phyloP scores from a whole-genome alignment of 2,113 vertebrate species.

The Lucifuga dentata region DNA sequence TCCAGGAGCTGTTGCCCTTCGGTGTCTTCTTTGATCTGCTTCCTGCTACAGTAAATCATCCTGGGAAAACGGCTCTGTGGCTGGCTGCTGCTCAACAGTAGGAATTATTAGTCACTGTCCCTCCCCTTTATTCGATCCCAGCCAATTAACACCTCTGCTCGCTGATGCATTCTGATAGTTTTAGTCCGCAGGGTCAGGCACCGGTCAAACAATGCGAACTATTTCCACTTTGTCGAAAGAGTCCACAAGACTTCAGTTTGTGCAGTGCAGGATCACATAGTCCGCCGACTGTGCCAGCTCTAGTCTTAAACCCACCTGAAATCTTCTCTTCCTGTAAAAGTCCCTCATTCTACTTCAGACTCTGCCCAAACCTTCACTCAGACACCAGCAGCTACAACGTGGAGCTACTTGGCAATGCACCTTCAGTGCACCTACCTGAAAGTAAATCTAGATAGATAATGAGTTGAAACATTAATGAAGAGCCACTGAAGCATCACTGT shows the following conservation, averaged over 20 bases:
- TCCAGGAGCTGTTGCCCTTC: slow-evolving; percentile 18
- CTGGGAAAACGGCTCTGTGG: slow-evolving; percentile 71
- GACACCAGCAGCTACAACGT: slow-evolving; percentile 13
- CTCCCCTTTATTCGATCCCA: slow-evolving; percentile 54
- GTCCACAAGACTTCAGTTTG: too few species aligned
- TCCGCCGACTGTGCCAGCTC: slow-evolving; percentile 17
- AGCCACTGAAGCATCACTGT: slow-evolving; percentile 39
- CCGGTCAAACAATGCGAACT: slow-evolving; percentile 42
- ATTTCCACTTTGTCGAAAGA: slow-evolving; percentile 45
- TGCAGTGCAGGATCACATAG: slow-evolving; percentile 11
- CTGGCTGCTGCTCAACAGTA: slow-evolving; percentile 71
- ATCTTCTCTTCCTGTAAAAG: slow-evolving; percentile 43
- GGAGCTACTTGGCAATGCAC: slow-evolving; percentile 9
- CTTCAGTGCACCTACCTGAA: neutral
- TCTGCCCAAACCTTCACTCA: slow-evolving; percentile 22
- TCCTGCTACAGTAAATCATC: slow-evolving; percentile 59
- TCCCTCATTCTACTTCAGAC: slow-evolving; percentile 8
- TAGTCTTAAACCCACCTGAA: slow-evolving; percentile 13
- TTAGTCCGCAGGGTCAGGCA: slow-evolving; percentile 40
- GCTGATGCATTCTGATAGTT: slow-evolving; percentile 63
- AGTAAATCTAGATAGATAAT: slow-evolving; percentile 12
- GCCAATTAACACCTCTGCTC: slow-evolving; percentile 48
- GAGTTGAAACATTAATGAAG: slow-evolving; percentile 49
- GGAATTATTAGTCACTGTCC: slow-evolving; percentile 69
- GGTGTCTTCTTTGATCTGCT: slow-evolving; percentile 52